Percentiles rank a stretch among this genome's conserved stretches.
Conservation (phyloP, 2,888 invertebrate genomes). For the Habrosyne pyritoides region DNA sequence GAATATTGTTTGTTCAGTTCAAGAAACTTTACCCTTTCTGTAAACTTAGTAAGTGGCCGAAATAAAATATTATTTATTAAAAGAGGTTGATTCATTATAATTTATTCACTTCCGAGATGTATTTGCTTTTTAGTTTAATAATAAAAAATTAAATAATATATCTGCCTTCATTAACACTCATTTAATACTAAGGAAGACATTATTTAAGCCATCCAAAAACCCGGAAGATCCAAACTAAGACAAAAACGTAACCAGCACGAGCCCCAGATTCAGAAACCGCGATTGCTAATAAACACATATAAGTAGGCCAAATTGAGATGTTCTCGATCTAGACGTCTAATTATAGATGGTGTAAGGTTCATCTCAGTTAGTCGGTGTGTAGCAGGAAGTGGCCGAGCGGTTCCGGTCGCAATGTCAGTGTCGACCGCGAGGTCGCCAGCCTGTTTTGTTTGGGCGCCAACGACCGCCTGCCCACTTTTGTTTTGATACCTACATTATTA, state of each 20-base stretch:
- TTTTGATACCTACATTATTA: constrained; percentile 2
- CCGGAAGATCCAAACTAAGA: background rate
- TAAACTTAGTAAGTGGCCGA: background rate
- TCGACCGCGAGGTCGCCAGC: constrained; percentile 56
- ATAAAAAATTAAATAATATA: background rate
- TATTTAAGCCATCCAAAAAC: background rate
- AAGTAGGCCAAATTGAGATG: constrained; percentile 20
- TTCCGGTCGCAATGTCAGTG: constrained; percentile 78
- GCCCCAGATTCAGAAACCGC: background rate
- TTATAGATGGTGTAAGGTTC: constrained; percentile 17
- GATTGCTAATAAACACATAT: constrained; percentile 15
- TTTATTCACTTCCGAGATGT: too few species aligned
- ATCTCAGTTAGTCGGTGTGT: constrained; percentile 32
- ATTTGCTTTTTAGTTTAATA: background rate
- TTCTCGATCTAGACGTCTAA: constrained; percentile 22
- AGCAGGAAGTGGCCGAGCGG: constrained; percentile 57
- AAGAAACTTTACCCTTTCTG: background rate
- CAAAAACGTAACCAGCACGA: background rate
- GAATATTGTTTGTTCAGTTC: background rate
- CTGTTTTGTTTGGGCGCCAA: constrained; percentile 51
- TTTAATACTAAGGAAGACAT: background rate
- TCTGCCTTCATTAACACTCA: background rate
- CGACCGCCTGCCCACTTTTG: constrained; percentile 35
- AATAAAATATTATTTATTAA: too few species aligned
- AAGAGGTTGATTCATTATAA: too few species aligned